Evolutionary conservation across 2,888 invertebrate genomes (phyloP).

Genomic region (Erebia aethiops): DNA sequence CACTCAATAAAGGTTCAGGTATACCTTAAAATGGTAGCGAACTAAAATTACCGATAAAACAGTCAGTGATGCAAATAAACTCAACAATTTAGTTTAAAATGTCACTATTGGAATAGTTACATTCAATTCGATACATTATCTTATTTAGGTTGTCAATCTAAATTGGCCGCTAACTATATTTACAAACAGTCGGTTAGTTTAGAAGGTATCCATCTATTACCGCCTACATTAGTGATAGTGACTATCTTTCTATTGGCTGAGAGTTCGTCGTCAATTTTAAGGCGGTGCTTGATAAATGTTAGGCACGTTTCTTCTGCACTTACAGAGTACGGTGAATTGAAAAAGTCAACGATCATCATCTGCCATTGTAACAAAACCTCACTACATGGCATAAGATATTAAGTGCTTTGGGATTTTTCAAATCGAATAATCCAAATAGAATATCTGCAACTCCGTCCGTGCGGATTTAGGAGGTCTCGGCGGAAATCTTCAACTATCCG

Average conservation of each 20-base stretch:
- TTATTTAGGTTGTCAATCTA: slow-evolving; percentile 34
- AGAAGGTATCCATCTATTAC: slow-evolving; percentile 67
- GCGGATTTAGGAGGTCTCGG: too few relatives aligned
- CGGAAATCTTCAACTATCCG: too few relatives aligned
- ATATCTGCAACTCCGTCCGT: too few relatives aligned
- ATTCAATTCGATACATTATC: slow-evolving; percentile 23
- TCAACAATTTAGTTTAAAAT: neutral
- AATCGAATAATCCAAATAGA: too few relatives aligned
- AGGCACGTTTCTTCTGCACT: too few relatives aligned
- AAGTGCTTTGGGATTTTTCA: too few relatives aligned
- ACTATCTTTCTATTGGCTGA: slow-evolving; percentile 48
- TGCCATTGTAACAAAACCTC: too few relatives aligned
- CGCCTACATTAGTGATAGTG: slow-evolving; percentile 68
- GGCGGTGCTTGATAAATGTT: too few relatives aligned
- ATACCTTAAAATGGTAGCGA: neutral
- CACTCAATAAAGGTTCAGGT: neutral
- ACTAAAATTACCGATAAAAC: neutral
- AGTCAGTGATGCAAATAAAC: neutral
- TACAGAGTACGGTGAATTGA: too few relatives aligned
- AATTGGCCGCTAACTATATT: slow-evolving; percentile 34
- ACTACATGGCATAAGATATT: too few relatives aligned
- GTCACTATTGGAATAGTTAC: slow-evolving; percentile 4
- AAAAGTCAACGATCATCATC: too few relatives aligned
- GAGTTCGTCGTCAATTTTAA: too few relatives aligned
- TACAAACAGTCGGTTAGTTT: slow-evolving; percentile 42